A percentile compares a stretch with the other conserved stretches of the same genome.
Evolutionary conservation across 1,140 invertebrate species (phyloP).

Genomic region (Penaeus japonicus): DNA sequence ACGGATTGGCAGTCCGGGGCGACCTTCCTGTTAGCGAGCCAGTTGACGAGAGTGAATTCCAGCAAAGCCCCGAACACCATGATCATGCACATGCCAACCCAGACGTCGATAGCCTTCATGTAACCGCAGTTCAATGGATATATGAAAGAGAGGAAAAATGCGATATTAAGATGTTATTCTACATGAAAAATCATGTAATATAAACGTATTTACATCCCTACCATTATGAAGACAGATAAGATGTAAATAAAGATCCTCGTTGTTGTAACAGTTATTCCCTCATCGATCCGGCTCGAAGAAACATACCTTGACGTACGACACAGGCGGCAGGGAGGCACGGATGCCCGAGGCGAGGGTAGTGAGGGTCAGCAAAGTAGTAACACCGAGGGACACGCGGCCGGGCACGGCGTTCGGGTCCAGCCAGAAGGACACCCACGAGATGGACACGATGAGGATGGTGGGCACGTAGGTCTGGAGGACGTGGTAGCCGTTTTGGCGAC

Average conservation of each 20-base stretch:
- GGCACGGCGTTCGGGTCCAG: constrained; percentile 85
- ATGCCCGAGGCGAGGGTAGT: constrained; percentile 62
- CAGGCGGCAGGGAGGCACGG: constrained; percentile 61
- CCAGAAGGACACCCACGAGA: constrained; percentile 93
- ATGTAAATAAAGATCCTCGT: no score
- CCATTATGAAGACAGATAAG: no score
- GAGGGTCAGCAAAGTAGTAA: constrained; percentile 63
- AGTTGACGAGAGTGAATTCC: constrained; percentile 61
- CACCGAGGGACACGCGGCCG: constrained; percentile 66
- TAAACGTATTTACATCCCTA: no score
- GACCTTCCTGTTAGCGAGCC: constrained; percentile 59
- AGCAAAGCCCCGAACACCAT: constrained; percentile 62
- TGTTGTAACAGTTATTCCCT: background rate
- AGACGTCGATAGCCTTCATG: constrained; percentile 61
- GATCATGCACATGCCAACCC: constrained; percentile 61
- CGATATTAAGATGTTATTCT: background rate
- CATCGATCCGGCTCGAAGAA: background rate
- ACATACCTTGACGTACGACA: constrained; percentile 62
- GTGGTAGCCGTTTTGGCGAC: constrained; percentile 85
- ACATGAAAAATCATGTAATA: background rate
- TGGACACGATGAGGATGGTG: constrained; percentile 84
- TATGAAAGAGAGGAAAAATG: background rate
- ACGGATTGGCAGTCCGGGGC: background rate
- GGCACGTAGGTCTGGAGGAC: constrained; percentile 90
- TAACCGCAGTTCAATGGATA: background rate